A percentile compares a stretch with the other conserved stretches of the same genome.
Evolutionary conservation across 1,140 invertebrate genomes (phyloP).

Genomic region (Gonioctena quinquepunctata): DNA sequence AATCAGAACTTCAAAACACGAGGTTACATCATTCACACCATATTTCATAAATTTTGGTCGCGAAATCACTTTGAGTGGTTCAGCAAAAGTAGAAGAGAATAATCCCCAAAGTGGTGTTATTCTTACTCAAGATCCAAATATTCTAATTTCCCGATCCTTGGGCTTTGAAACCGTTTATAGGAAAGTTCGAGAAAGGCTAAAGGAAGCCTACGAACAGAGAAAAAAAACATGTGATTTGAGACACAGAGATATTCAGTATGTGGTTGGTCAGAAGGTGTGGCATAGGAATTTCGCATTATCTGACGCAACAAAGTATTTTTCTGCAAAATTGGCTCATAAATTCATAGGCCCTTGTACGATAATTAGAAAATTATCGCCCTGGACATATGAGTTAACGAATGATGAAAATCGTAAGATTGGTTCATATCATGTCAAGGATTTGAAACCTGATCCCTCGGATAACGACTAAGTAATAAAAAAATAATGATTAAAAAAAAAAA

Average conservation of each 20-base stretch:
- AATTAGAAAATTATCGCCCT: neutral
- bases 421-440: neutral
- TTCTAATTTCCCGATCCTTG: neutral
- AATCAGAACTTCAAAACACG: neutral
- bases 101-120: neutral
- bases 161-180: too few species aligned
- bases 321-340: neutral
- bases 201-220: neutral
- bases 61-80: neutral
- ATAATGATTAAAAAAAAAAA: too few species aligned
- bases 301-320: neutral
- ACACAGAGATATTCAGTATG: neutral
- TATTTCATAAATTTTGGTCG: neutral
- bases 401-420: neutral
- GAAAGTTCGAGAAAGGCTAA: neutral
- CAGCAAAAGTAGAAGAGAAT: too few species aligned
- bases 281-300: neutral
- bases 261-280: neutral
- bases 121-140: neutral
- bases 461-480: too few species aligned
- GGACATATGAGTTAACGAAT: neutral
- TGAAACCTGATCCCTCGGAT: neutral
- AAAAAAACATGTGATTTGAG: neutral
- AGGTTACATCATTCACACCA: neutral
- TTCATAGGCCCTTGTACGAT: neutral